phyloP scores from a whole-genome alignment of 1,140 invertebrate genomes.

The Leptinotarsa lineolata region DNA sequence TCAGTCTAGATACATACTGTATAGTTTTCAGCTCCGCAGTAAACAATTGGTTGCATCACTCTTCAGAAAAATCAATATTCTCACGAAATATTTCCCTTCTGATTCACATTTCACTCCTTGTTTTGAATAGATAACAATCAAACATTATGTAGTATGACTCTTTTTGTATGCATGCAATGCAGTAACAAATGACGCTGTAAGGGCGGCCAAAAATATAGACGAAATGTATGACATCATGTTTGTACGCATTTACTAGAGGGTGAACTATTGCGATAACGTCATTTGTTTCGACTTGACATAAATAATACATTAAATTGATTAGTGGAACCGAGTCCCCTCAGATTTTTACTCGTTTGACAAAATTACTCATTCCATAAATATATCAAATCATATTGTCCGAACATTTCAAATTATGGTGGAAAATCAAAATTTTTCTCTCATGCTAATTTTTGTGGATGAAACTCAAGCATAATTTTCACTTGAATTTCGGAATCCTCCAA shows the following conservation, averaged over 20 bases:
- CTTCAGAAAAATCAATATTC: not conserved
- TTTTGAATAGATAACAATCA: not conserved
- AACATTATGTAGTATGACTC: slow-evolving; percentile 3
- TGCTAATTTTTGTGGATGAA: no score
- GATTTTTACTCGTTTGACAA: no score
- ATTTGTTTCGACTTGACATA: not conserved
- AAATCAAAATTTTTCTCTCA: no score
- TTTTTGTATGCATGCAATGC: not conserved
- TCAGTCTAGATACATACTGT: no score
- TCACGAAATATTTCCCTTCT: not conserved
- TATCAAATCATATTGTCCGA: no score
- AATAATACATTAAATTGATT: not conserved
- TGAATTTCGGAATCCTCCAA: no score
- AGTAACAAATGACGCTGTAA: not conserved
- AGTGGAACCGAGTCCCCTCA: no score
- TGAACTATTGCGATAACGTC: not conserved
- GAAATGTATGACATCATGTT: slow-evolving; percentile 18
- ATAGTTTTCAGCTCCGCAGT: no score
- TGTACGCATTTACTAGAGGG: not conserved
- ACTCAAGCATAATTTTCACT: no score
- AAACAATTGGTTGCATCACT: no score
- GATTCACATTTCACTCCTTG: not conserved
- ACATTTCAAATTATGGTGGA: no score
- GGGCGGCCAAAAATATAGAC: not conserved
- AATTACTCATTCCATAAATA: no score